Conservation (phyloP, 2,113 vertebrate genomes). For the Entomyzon cyanotis region DNA sequence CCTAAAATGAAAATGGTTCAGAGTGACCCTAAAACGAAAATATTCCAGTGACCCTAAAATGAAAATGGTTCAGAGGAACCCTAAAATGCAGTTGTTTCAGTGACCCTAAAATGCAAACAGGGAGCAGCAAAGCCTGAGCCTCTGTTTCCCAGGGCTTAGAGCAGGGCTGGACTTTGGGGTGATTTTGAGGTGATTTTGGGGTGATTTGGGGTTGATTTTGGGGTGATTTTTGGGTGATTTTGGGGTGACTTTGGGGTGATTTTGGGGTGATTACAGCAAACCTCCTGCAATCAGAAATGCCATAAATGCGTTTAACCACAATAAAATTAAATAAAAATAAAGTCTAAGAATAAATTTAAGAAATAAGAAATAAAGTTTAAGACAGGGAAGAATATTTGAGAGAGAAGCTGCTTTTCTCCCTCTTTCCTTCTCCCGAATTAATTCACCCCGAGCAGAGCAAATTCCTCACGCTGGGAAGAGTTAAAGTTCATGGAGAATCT, state of each 20-base stretch:
- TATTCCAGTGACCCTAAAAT: background rate
- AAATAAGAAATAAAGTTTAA: too few relatives aligned
- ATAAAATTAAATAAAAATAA: too few relatives aligned
- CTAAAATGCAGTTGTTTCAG: too few relatives aligned
- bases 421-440: background rate
- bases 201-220: too few relatives aligned
- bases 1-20: background rate
- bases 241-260: too few relatives aligned
- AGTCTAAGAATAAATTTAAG: too few relatives aligned
- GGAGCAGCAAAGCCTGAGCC: background rate
- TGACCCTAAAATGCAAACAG: background rate
- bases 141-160: background rate
- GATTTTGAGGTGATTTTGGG: background rate
- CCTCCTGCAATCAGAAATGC: background rate
- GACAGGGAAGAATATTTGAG: background rate
- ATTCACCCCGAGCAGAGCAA: background rate
- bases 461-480: background rate
- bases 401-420: background rate
- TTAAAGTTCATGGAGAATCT: background rate
- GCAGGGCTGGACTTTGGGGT: background rate
- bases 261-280: background rate
- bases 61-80: background rate
- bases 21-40: background rate
- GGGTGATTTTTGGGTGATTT: background rate
- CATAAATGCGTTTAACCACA: accelerated